Conservation (phyloP, 2,113 vertebrate genomes). For the Cercopithecus mona region DNA sequence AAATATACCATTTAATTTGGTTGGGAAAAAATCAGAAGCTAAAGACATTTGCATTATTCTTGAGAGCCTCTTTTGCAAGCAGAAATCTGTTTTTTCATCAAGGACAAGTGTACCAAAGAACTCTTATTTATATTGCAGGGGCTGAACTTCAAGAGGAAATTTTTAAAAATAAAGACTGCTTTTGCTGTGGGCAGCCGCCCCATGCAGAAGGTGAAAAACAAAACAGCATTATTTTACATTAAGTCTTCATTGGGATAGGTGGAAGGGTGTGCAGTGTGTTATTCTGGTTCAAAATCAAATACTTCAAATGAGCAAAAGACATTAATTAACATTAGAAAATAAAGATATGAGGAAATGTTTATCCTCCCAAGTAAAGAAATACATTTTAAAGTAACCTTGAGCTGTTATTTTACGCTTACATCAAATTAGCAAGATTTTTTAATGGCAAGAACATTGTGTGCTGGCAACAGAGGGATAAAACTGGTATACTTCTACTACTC, state of each 20-base stretch:
- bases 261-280: not conserved
- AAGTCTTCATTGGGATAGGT: not conserved
- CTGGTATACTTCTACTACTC: not conserved
- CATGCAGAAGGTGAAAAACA: constrained; percentile 26
- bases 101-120: constrained; percentile 19
- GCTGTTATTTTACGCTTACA: not conserved
- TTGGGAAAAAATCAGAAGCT: constrained; percentile 45
- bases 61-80: constrained; percentile 35
- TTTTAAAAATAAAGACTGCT: constrained; percentile 41
- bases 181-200: not conserved
- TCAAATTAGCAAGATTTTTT: not conserved
- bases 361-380: constrained; percentile 39
- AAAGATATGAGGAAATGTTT: constrained; percentile 2
- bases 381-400: constrained; percentile 34
- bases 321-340: constrained; percentile 49
- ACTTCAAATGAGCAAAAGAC: constrained; percentile 11
- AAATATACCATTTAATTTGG: constrained; percentile 60
- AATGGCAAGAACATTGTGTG: not conserved
- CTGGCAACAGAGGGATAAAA: not conserved
- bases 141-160: constrained; percentile 1
- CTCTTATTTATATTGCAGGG: constrained; percentile 33
- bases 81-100: constrained; percentile 53
- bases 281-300: constrained; percentile 47
- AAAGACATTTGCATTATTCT: constrained; percentile 56
- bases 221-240: constrained; percentile 39